phyloP scores from a whole-genome alignment of 2,113 vertebrate species.

The Phyllostomus hastatus region DNA sequence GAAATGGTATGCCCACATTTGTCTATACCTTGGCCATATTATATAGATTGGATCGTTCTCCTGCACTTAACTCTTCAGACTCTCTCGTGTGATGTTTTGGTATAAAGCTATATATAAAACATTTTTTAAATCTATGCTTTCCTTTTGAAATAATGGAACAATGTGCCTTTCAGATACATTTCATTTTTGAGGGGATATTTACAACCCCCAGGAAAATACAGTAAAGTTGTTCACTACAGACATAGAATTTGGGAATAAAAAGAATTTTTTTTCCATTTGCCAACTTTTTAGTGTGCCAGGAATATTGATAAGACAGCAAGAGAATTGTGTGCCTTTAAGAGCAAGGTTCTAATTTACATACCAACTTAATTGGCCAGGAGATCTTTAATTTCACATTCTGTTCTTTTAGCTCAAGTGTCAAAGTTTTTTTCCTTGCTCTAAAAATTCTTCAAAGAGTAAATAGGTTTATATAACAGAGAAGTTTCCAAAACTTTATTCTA shows the following conservation, averaged over 20 bases:
- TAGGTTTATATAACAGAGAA: conserved; percentile 9
- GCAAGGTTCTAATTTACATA: conserved; percentile 28
- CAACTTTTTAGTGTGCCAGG: background rate
- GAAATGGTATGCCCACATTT: background rate
- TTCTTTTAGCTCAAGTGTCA: background rate
- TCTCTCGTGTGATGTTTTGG: background rate
- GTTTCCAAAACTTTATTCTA: conserved; percentile 8
- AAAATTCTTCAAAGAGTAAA: conserved; percentile 33
- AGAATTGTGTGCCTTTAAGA: conserved; percentile 36
- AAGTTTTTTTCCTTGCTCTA: background rate
- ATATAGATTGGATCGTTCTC: background rate
- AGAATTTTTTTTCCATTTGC: background rate
- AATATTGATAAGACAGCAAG: conserved; percentile 28
- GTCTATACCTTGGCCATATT: background rate
- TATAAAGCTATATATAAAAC: background rate
- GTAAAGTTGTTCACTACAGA: background rate
- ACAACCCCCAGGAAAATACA: background rate
- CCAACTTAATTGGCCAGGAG: conserved; percentile 39
- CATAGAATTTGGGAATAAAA: background rate
- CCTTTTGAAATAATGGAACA: background rate
- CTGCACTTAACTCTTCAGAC: background rate
- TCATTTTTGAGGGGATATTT: background rate
- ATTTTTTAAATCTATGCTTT: background rate
- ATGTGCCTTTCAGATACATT: background rate
- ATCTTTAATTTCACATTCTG: conserved; percentile 31